These are phyloP conservation scores for Halictus ligatus DNA, from an alignment of 2,888 invertebrate genomes.

Conservation along the genomic window DNA sequence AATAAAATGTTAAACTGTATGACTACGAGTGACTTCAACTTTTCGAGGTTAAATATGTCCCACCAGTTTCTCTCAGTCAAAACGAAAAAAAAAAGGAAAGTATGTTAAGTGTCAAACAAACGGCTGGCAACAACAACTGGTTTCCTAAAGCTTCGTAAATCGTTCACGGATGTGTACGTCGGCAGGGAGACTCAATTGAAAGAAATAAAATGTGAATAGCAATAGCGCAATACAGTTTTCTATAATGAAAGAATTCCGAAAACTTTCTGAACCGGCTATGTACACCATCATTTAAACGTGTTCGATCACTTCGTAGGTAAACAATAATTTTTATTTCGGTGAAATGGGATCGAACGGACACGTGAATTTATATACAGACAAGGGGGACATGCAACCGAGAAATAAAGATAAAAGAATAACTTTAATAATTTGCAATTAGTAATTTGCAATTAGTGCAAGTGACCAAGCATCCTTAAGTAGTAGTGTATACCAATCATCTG, in stretches of 20 bases:
- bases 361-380: background rate
- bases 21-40: no score
- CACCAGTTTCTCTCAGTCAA: background rate
- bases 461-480: background rate
- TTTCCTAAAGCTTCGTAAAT: background rate
- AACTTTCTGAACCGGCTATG: background rate
- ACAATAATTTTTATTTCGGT: background rate
- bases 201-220: background rate
- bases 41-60: no score
- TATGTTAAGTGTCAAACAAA: background rate
- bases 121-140: background rate
- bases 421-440: background rate
- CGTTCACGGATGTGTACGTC: background rate
- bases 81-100: background rate
- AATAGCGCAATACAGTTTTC: background rate
- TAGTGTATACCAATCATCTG: background rate
- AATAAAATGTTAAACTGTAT: no score
- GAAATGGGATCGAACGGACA: background rate
- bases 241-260: constrained; percentile 6
- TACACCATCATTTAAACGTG: background rate
- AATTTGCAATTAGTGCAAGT: background rate
- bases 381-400: background rate
- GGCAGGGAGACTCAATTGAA: background rate
- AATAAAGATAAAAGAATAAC: background rate
- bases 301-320: background rate